These are phyloP conservation scores for Sebastes taczanowskii DNA, from an alignment of 2,797 vertebrate species.

Conservation along the genomic window DNA sequence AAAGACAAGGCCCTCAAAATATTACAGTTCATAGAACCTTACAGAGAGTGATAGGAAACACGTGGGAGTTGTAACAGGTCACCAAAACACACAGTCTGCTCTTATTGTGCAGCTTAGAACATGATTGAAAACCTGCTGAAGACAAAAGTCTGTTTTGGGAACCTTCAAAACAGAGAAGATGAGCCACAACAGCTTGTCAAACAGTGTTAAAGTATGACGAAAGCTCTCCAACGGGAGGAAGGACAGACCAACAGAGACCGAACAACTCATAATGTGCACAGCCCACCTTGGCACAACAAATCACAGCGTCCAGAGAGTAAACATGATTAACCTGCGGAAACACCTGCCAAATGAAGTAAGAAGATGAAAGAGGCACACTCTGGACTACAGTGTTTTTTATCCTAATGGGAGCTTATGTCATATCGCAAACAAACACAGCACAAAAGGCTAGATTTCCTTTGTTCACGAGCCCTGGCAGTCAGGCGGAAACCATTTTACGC, in stretches of 20 bases:
- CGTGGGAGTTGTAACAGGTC: background rate
- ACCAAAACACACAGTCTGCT: background rate
- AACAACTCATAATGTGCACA: constrained; percentile 2
- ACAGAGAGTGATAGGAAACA: background rate
- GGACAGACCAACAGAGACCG: background rate
- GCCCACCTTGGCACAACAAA: background rate
- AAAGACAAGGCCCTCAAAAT: background rate
- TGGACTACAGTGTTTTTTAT: constrained; percentile 1
- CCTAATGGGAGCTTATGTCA: constrained; percentile 14
- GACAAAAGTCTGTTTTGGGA: background rate
- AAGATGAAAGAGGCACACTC: constrained; percentile 19
- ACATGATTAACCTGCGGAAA: constrained; percentile 25
- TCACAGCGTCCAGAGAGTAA: constrained; percentile 9
- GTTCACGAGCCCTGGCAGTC: constrained; percentile 2
- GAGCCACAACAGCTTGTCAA: constrained; percentile 15
- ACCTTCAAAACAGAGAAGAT: background rate
- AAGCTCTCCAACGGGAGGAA: background rate
- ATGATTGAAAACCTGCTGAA: constrained; percentile 8
- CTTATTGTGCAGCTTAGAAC: background rate
- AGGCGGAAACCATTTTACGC: background rate
- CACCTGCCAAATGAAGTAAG: constrained; percentile 8
- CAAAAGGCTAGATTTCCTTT: background rate
- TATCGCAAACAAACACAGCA: background rate
- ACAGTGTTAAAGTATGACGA: constrained; percentile 6
- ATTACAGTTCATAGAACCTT: background rate